These are phyloP conservation scores for Lepidocolaptes lacrymiger DNA, from an alignment of 2,797 vertebrate genomes.

Conservation along the genomic window DNA sequence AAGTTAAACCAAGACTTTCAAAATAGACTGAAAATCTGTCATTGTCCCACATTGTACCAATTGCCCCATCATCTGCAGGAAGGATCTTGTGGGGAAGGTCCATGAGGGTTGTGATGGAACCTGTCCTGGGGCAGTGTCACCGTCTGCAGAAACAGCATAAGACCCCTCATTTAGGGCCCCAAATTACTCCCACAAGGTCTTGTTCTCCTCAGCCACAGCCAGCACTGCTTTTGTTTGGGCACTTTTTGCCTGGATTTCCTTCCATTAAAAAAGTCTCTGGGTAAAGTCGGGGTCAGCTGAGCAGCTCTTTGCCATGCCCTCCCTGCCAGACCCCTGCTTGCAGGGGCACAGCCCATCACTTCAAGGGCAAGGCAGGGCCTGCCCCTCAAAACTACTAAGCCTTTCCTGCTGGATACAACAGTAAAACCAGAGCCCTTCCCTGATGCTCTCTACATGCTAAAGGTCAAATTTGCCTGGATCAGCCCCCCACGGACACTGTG, in stretches of 20 bases:
- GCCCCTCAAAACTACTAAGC: neutral
- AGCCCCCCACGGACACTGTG: neutral
- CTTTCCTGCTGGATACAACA: neutral
- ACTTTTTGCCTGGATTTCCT: neutral
- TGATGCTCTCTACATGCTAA: neutral
- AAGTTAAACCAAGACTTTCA: neutral
- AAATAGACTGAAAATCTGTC: neutral
- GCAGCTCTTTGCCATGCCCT: neutral
- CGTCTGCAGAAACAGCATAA: accelerated
- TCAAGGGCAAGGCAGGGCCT: neutral
- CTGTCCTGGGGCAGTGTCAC: neutral
- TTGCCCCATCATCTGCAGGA: neutral
- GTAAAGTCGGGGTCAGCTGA: neutral
- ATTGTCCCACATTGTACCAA: neutral
- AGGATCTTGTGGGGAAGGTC: neutral
- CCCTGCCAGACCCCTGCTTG: neutral
- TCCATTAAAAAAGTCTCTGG: neutral
- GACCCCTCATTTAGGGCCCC: neutral
- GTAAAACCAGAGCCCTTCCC: neutral
- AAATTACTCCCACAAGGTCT: neutral
- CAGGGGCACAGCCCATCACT: accelerated
- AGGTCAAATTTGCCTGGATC: neutral
- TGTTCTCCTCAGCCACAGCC: neutral
- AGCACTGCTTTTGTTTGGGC: neutral
- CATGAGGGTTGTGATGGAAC: neutral